Evolutionary conservation across 2,797 vertebrate genomes (phyloP), one percentile per base, ranked within the genome.

Genomic region (Enteromius mattozi): DNA sequence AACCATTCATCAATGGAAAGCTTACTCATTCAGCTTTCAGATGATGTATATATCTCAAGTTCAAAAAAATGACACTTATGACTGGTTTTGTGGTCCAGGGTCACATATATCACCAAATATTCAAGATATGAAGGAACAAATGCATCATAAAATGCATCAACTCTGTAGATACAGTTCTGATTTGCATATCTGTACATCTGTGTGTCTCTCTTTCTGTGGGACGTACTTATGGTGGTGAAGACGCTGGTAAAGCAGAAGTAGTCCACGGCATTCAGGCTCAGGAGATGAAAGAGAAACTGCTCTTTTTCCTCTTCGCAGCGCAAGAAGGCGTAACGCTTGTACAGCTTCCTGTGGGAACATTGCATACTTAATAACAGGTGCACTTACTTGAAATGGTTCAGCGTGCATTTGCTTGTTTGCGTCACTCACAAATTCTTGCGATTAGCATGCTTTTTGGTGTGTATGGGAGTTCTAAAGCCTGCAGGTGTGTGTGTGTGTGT

Each of bases 181-280:
- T 56, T 54, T 21, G 27, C 16, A 35, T 37, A 33, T 54, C 70
- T 56, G 13, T 45, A 37, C 45, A n/a, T n/a, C 24, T 42, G 54
- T 27, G 6, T 61, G 4, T 33, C 19, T 42, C 35, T 69, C 8
- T 80, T 27, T 61, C 21, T 78, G 14, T 35, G 19, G 27, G 77
- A 94, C 98, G 96, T 91, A 99, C 98, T 95, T 93, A 99, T 97
- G 40, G 98, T 98, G 90, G 97, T 97, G 93, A 99, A 99, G 89
- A 97, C 96, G 0, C 96, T 97, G 63, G 98, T 99, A 91, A 99
- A 99, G 93, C 98, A 99, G 95, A 98, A 98, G 89, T 99, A 99
- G 93, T 99, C 98, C 93, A 99, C 97, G 0, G 98, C 97, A 13
- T 99, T 99, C 88, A 99, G 96, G 0, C 98, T 98, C 13, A 99